A percentile compares a stretch with the other conserved stretches of the same genome.
These are phyloP conservation scores for Drosophila lini DNA, from an alignment of 1,140 invertebrate species.

Conservation along the genomic window DNA sequence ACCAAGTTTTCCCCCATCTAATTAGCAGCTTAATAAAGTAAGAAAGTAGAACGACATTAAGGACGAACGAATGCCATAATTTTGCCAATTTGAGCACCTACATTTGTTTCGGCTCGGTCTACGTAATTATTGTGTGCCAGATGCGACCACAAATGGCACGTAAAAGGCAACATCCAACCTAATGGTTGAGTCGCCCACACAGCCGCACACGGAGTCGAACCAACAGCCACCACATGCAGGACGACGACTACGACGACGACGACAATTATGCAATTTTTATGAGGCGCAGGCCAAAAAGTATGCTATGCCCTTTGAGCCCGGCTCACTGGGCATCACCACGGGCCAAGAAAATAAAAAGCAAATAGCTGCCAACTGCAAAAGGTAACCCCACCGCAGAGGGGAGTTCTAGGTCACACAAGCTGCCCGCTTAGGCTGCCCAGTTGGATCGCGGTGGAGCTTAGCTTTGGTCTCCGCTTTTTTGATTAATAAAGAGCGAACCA, in stretches of 20 bases:
- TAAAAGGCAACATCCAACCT: conserved; percentile 53
- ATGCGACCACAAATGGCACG: conserved; percentile 68
- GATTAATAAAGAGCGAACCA: conserved; percentile 11
- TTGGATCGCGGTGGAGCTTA: conserved; percentile 24
- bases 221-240: conserved; percentile 34
- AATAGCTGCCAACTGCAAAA: conserved; percentile 43
- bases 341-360: conserved; percentile 40
- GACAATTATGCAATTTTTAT: conserved; percentile 80
- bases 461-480: conserved; percentile 26
- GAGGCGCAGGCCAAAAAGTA: conserved; percentile 63
- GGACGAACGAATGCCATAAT: conserved; percentile 36
- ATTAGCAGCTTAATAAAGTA: conserved; percentile 41
- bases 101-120: conserved; percentile 26
- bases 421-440: conserved; percentile 12
- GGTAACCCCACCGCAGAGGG: conserved; percentile 7
- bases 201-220: conserved; percentile 15
- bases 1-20: conserved; percentile 1
- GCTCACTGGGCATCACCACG: conserved; percentile 25
- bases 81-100: conserved; percentile 42
- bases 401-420: conserved; percentile 42
- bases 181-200: conserved; percentile 49
- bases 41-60: conserved; percentile 15
- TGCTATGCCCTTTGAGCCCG: conserved; percentile 60
- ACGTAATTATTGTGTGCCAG: conserved; percentile 62
- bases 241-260: conserved; percentile 13